Evolutionary conservation across 2,797 vertebrate genomes (phyloP).

Genomic region (Sebastes hopkinsi): DNA sequence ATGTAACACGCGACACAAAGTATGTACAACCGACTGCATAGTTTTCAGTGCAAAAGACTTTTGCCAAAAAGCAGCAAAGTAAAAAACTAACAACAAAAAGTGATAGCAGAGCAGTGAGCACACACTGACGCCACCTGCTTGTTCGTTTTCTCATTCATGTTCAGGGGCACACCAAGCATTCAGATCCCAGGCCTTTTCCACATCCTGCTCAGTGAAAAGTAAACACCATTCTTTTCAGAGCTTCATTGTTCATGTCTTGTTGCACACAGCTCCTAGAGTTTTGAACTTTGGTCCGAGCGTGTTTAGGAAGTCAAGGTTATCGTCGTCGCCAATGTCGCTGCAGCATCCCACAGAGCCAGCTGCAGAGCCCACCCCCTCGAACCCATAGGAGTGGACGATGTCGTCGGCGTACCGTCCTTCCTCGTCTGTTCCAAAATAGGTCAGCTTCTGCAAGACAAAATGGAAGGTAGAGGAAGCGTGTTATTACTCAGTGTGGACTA

Average conservation of each 20-base stretch:
- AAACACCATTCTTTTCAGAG: conserved; percentile 3
- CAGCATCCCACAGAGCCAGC: conserved; percentile 93
- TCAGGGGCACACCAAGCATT: conserved; percentile 15
- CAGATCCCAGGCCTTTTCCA: not conserved
- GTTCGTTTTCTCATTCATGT: conserved; percentile 26
- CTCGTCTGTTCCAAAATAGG: conserved; percentile 78
- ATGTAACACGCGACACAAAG: not conserved
- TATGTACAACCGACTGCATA: conserved; percentile 49
- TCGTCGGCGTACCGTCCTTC: conserved; percentile 86
- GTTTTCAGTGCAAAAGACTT: conserved; percentile 72
- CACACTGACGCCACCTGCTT: conserved; percentile 5
- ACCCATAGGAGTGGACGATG: conserved; percentile 84
- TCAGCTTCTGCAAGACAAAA: conserved; percentile 82
- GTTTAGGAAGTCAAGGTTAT: conserved; percentile 89
- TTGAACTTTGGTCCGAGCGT: conserved; percentile 93
- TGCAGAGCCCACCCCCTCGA: conserved; percentile 88
- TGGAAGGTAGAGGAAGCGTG: not conserved
- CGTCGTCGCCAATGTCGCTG: conserved; percentile 84
- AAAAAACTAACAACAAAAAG: not conserved
- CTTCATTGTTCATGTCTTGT: conserved; percentile 76
- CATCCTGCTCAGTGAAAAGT: conserved; percentile 11
- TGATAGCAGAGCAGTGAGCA: not conserved
- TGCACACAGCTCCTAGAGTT: conserved; percentile 86
- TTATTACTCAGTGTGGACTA: conserved; percentile 37
- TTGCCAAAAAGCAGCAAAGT: conserved; percentile 9